Evolutionary conservation across 2,888 invertebrate genomes (phyloP).

Genomic region (Nasonovia ribisnigri): DNA sequence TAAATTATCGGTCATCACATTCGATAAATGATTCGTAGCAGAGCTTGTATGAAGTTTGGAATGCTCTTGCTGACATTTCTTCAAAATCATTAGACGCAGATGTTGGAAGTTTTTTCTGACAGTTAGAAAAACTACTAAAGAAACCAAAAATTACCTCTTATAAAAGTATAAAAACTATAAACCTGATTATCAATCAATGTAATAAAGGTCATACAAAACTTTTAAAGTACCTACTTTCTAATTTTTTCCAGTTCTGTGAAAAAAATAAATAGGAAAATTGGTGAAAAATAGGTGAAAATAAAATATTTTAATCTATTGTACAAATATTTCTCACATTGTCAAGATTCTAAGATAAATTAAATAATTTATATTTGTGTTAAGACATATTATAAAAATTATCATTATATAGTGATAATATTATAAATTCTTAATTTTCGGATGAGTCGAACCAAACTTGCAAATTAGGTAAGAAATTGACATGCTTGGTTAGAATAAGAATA

Average conservation of each 20-base stretch:
- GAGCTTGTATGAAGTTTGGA: neutral
- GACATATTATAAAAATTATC: neutral
- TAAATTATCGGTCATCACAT: neutral
- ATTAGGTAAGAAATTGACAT: neutral
- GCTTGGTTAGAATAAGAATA: neutral
- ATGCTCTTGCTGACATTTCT: neutral
- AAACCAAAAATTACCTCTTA: neutral
- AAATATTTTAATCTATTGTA: neutral
- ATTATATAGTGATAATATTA: neutral
- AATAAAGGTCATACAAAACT: neutral
- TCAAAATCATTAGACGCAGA: neutral
- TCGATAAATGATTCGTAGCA: neutral
- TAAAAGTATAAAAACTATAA: neutral
- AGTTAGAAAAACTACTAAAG: neutral
- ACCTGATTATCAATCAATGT: neutral
- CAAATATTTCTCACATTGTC: neutral
- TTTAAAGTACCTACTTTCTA: neutral
- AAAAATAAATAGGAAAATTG: neutral
- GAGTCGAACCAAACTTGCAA: neutral
- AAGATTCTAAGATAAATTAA: neutral
- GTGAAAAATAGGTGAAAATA: neutral
- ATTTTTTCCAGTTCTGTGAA: neutral
- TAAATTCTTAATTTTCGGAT: neutral
- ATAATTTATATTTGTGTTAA: neutral
- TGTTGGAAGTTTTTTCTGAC: neutral